These are phyloP conservation scores for Vanessa atalanta DNA, from an alignment of 1,140 invertebrate genomes.

Conservation along the genomic window DNA sequence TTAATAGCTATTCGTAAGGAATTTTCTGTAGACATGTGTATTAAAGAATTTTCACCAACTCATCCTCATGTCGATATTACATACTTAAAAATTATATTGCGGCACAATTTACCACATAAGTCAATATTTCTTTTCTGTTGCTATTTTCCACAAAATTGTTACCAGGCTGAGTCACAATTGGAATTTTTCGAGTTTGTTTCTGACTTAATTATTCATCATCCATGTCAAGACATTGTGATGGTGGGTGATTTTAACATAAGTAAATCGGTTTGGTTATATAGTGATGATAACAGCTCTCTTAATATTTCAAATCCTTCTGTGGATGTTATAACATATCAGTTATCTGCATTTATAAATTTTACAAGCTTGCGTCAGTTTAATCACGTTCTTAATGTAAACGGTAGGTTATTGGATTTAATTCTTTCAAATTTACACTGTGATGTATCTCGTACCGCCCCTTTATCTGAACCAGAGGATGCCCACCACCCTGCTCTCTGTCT, in stretches of 20 bases:
- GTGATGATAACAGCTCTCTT: too few relatives aligned
- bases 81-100: slow-evolving; percentile 25
- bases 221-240: slow-evolving; percentile 14
- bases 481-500: slow-evolving; percentile 17
- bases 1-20: slow-evolving; percentile 3
- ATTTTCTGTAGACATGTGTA: slow-evolving; percentile 12
- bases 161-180: slow-evolving; percentile 12
- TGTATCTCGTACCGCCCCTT: slow-evolving; percentile 1
- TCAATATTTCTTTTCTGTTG: slow-evolving; percentile 16
- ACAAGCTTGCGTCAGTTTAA: slow-evolving; percentile 10
- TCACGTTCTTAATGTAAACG: slow-evolving; percentile 11
- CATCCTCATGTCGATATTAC: slow-evolving; percentile 15
- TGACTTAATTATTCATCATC: slow-evolving; percentile 10
- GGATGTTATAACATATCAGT: slow-evolving; percentile 18
- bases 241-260: slow-evolving; percentile 22
- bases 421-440: slow-evolving; percentile 16
- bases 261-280: slow-evolving; percentile 8
- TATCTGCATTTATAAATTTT: slow-evolving; percentile 21
- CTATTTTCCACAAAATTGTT: slow-evolving; percentile 18
- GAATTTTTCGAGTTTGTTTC: slow-evolving; percentile 9
- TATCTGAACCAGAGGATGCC: slow-evolving; percentile 7
- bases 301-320: slow-evolving; percentile 19
- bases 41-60: slow-evolving; percentile 16
- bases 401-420: slow-evolving; percentile 11
- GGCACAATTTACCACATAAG: slow-evolving; percentile 18